These are phyloP conservation scores for Dyspetes luteomarginatus DNA, from an alignment of 2,888 invertebrate species.

Conservation along the genomic window DNA sequence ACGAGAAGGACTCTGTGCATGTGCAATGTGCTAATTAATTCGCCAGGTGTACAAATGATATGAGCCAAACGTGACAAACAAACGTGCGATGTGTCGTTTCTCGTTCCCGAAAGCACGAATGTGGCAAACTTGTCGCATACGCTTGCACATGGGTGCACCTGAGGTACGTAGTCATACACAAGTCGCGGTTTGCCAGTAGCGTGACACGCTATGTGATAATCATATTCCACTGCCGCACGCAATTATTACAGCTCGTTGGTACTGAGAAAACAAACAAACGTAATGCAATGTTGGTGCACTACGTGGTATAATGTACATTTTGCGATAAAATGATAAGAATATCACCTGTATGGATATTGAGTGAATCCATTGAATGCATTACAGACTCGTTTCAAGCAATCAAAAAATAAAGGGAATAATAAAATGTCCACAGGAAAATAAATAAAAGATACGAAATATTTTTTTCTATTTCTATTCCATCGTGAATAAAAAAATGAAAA, in stretches of 20 bases:
- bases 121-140: conserved; percentile 4
- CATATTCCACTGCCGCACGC: conserved; percentile 21
- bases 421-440: background rate
- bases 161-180: background rate
- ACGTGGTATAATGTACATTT: background rate
- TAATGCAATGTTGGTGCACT: background rate
- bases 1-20: background rate
- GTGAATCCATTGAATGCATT: background rate
- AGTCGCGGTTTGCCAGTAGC: background rate
- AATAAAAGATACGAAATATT: background rate
- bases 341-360: background rate
- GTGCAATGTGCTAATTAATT: conserved; percentile 15
- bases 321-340: background rate
- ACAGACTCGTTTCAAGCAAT: background rate
- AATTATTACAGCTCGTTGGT: conserved; percentile 20
- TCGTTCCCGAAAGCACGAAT: conserved; percentile 21
- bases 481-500: no score
- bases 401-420: background rate
- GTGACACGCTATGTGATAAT: conserved; percentile 37
- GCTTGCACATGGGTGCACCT: background rate
- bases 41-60: conserved; percentile 1
- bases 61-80: conserved; percentile 25
- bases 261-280: conserved; percentile 24
- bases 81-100: conserved; percentile 35
- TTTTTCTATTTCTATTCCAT: background rate